Percentiles rank a stretch among this genome's conserved stretches.
These are phyloP conservation scores for Tenualosa ilisha DNA, from an alignment of 2,797 vertebrate species.

Conservation along the genomic window DNA sequence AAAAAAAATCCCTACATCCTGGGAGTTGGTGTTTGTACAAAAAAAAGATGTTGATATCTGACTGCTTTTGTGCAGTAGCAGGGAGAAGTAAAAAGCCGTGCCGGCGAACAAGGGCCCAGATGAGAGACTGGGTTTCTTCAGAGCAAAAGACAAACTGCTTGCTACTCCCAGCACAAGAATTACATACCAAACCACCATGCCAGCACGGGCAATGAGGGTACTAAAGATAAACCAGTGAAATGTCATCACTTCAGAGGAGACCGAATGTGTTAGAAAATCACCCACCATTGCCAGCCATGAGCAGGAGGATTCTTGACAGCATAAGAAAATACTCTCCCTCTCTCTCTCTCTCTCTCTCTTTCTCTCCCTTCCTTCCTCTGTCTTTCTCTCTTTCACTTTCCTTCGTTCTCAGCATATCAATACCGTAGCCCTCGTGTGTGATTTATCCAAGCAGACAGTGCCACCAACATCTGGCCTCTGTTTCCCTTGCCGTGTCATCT, in stretches of 20 bases:
- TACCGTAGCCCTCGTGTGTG: not conserved
- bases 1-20: not conserved
- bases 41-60: not conserved
- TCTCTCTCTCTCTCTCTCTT: not conserved
- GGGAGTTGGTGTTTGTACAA: not conserved
- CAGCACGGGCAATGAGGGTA: not conserved
- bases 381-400: not conserved
- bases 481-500: constrained; percentile 44
- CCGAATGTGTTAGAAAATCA: constrained; percentile 15
- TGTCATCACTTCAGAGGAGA: constrained; percentile 22
- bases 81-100: not conserved
- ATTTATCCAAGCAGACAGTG: constrained; percentile 29
- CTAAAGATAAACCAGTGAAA: constrained; percentile 27
- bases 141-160: not conserved
- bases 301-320: not conserved
- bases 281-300: constrained; percentile 8
- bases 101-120: not conserved
- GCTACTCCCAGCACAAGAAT: not conserved
- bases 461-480: constrained; percentile 35
- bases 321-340: not conserved
- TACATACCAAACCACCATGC: not conserved
- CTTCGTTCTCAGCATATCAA: not conserved
- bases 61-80: not conserved
- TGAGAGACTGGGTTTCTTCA: not conserved
- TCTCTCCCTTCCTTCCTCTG: not conserved